phyloP scores from a whole-genome alignment of 2,888 invertebrate species.

The Andrena dorsata region DNA sequence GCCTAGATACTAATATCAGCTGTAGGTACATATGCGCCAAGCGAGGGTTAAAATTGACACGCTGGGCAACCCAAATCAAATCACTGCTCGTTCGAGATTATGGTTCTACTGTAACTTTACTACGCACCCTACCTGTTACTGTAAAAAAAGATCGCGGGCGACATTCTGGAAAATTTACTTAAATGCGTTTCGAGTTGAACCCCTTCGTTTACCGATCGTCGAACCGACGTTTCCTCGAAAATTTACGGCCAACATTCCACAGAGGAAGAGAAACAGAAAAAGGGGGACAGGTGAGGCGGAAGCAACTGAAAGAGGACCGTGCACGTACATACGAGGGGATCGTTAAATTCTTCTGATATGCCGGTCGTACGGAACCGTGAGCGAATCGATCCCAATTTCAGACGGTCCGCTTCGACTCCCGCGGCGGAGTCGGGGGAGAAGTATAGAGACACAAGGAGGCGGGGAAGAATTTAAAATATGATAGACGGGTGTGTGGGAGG shows the following conservation, averaged over 20 bases:
- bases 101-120: too few relatives aligned
- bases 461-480: slow-evolving; percentile 8
- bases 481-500: background rate
- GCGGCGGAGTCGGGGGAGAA: background rate
- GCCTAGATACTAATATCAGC: too few relatives aligned
- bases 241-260: background rate
- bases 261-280: background rate
- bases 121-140: too few relatives aligned
- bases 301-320: slow-evolving; percentile 39
- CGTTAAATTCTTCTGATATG: slow-evolving; percentile 26
- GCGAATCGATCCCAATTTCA: background rate
- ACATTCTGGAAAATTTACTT: too few relatives aligned
- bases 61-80: too few relatives aligned
- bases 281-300: background rate
- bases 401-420: background rate
- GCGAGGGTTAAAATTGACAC: too few relatives aligned
- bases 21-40: too few relatives aligned
- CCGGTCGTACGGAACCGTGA: background rate
- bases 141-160: too few relatives aligned
- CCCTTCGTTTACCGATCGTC: slow-evolving; percentile 38
- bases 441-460: background rate
- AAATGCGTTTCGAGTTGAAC: background rate
- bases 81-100: too few relatives aligned
- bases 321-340: slow-evolving; percentile 33
- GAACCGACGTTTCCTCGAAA: slow-evolving; percentile 15